Base-by-base conservation (phyloP, 2,888 invertebrate genomes). In the Syritta pipiens region DNA sequence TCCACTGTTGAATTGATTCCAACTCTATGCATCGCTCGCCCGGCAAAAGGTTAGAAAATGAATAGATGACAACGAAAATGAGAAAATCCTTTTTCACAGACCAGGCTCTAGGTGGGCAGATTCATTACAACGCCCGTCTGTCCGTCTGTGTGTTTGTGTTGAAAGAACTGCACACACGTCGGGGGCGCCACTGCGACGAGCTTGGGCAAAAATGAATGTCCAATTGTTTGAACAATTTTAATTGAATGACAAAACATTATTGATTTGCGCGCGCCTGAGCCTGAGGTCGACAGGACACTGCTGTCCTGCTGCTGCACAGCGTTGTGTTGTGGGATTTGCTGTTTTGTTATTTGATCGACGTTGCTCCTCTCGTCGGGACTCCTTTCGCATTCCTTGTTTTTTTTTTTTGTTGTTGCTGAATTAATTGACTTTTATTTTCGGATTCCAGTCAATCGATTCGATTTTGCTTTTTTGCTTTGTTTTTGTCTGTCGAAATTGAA, bases 151-250 rank as follows among this genome's bases (percentile, higher is more conserved):
- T n/a, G n/a, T n/a, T n/a, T n/a, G n/a, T n/a, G n/a, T n/a, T n/a
- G n/a, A n/a, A n/a, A n/a, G n/a, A n/a, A n/a, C n/a, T n/a, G n/a
- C n/a, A 42, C 32, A 26, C 12, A 19, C 6, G 37, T 35, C 26
- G 46, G n/a, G 6, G 37, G 22, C 7, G 17, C 2, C 12, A 44
- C 28, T n/a, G 6, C 9, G 9, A 7, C 4, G 32, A 22, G 20
- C 9, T 20, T 12, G 14, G 17, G 32, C 53, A 46, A 24, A 69
- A 71, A 46, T 60, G 65, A 60, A 72, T 71, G 65, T 67, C 72
- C 72, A 72, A 71, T 62, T 77, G 77, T 77, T 77, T 72, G 72
- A 77, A 72, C 77, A 77, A 72, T 72, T 72, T 77, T 77, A 77
- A 77, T 77, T 72, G 77, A 77, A 77, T 72, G 77, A 72, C 65